These are phyloP conservation scores for Epiblema foenella DNA, from an alignment of 2,888 invertebrate genomes.

Conservation along the genomic window DNA sequence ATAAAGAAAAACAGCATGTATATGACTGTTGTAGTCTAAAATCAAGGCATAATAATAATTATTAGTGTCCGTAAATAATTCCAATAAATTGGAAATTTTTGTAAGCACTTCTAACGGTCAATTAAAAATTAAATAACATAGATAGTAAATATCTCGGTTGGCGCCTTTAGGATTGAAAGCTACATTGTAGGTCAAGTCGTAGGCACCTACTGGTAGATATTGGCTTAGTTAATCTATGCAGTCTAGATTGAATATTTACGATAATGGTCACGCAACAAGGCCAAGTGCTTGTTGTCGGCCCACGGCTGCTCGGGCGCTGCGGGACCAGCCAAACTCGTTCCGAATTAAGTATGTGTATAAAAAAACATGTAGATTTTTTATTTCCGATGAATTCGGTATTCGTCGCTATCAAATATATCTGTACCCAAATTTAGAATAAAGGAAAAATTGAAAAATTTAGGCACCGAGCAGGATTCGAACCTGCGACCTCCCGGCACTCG, in stretches of 20 bases:
- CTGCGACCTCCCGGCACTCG: no score
- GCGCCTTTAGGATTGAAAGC: no score
- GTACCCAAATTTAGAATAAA: no score
- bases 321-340: not conserved
- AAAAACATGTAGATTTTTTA: not conserved
- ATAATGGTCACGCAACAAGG: constrained; percentile 19
- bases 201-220: not conserved
- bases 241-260: constrained; percentile 18
- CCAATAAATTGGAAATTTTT: not conserved
- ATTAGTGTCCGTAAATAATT: not conserved
- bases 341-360: not conserved
- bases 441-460: no score
- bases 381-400: no score
- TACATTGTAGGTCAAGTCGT: not conserved
- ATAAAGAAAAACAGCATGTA: no score
- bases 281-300: constrained; percentile 21
- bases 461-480: no score
- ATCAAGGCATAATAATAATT: no score
- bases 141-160: no score
- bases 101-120: not conserved
- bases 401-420: no score
- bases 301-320: constrained; percentile 1
- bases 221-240: constrained; percentile 12
- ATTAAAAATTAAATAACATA: no score
- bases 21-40: no score